Conservation (phyloP, 2,888 invertebrate genomes). For the Drosophila meridiana region DNA sequence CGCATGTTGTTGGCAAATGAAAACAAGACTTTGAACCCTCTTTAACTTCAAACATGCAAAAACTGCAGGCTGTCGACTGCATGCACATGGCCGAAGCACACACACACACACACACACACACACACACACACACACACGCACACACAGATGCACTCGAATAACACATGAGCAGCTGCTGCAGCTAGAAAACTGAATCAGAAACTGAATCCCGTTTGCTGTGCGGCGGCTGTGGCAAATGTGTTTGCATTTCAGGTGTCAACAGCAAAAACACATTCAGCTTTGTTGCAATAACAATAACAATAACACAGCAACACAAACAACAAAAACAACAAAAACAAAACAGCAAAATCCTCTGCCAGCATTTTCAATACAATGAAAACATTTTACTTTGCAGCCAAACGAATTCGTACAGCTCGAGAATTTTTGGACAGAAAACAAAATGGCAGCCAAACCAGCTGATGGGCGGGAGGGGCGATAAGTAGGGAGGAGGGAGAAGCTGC, state of each 20-base stretch:
- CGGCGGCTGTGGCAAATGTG: conserved; percentile 75
- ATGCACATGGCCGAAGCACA: conserved; percentile 16
- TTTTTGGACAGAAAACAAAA: conserved; percentile 58
- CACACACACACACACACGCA: conserved; percentile 1
- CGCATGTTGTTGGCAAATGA: conserved; percentile 63
- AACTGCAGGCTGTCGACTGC: conserved; percentile 57
- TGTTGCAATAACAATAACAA: conserved; percentile 73
- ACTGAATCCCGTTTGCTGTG: conserved; percentile 59
- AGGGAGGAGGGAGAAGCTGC: background rate
- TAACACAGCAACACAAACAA: conserved; percentile 34
- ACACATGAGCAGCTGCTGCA: conserved; percentile 38
- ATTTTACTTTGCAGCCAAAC: conserved; percentile 61
- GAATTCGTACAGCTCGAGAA: conserved; percentile 39
- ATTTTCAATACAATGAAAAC: conserved; percentile 75
- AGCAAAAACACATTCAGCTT: conserved; percentile 77
- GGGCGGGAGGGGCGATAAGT: background rate
- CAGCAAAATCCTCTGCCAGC: conserved; percentile 54
- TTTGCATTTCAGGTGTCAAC: conserved; percentile 78
- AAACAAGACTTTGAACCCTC: conserved; percentile 64
- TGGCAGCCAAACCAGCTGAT: conserved; percentile 10
- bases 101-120: conserved; percentile 3
- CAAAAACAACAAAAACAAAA: conserved; percentile 46
- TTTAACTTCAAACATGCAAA: conserved; percentile 52
- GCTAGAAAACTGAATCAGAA: conserved; percentile 57
- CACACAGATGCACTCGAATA: conserved; percentile 3